Evolutionary conservation across 2,113 vertebrate genomes (phyloP), one percentile per base, ranked within the genome.

Genomic region (Toxotes jaculatrix): DNA sequence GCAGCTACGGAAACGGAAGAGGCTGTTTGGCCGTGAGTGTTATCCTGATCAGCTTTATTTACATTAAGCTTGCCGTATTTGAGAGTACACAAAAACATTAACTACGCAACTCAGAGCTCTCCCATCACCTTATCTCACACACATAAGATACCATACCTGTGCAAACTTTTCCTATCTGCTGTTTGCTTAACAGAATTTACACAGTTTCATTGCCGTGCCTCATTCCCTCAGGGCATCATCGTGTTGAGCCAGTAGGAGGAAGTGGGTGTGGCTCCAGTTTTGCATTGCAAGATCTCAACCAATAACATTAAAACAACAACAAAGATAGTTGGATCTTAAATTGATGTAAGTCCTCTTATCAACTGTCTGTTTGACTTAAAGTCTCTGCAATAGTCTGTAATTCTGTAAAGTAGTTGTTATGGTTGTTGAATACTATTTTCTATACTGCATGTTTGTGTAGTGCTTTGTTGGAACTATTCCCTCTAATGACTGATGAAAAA

Each of bases 1-100:
- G 13, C 87, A 84, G 51, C 85, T 93, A 43, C 93, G 93, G 55
- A 95, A 96, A 86, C 94, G 93, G 61, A 95, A 94, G 68, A 95
- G 88, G 45, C 77, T 88, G 21, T 77, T 89, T 74, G 92, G 83
- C 7, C 85, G 91, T 93, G 90, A 95, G 97, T 95, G 91, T 82
- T 27, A 9, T 49, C 23, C 42, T 42, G 32, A 38, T 59, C 34
- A 6, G 3, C 19, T 47, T 40, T 53, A 12, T 14, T 57, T 34
- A 4, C 32, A 42, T 31, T 5, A 3, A 21, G 0, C 38, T 66
- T 13, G 4, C 23, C 9, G 8, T 2, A n/a, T 56, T 49, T 31
- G 42, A 53, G 17, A 32, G 21, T 27, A 45, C 19, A 72, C 27
- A 60, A 21, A 67, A 45, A 72, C 1, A 27, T 27, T 27, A 61